Evolutionary conservation across 2,888 invertebrate genomes (phyloP).

Genomic region (Athripsodes cinereus): DNA sequence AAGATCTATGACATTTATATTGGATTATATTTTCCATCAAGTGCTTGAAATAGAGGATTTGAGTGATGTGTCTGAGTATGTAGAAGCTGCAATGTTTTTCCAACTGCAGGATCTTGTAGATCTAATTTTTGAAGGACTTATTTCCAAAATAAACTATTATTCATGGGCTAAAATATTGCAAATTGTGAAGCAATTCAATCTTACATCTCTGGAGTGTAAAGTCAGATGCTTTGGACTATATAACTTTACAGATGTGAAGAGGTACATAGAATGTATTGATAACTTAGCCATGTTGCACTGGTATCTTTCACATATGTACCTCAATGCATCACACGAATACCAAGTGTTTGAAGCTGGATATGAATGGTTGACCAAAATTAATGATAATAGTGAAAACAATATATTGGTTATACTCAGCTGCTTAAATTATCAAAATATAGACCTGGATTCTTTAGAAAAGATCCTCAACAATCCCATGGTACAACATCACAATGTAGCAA

Average conservation of each 20-base stretch:
- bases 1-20: constrained; percentile 36
- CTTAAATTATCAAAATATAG: constrained; percentile 14
- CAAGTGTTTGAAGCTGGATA: constrained; percentile 35
- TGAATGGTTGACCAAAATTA: constrained; percentile 35
- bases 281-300: constrained; percentile 32
- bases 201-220: constrained; percentile 11
- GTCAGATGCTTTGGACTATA: constrained; percentile 31
- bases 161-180: constrained; percentile 19
- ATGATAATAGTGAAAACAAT: constrained; percentile 6
- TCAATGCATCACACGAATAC: constrained; percentile 33
- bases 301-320: constrained; percentile 35
- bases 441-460: constrained; percentile 5
- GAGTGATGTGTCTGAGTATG: constrained; percentile 33
- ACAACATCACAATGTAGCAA: constrained; percentile 10
- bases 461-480: constrained; percentile 11
- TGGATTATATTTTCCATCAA: constrained; percentile 33
- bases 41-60: constrained; percentile 30
- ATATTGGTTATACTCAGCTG: constrained; percentile 21
- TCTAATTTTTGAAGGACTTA: constrained; percentile 29
- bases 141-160: constrained; percentile 5
- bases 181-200: constrained; percentile 12
- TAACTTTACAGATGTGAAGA: constrained; percentile 34
- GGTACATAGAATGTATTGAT: constrained; percentile 31
- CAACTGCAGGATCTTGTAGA: constrained; percentile 36
- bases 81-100: constrained; percentile 38